Conservation (phyloP, 2,113 vertebrate genomes). For the Toxotes chatareus region DNA sequence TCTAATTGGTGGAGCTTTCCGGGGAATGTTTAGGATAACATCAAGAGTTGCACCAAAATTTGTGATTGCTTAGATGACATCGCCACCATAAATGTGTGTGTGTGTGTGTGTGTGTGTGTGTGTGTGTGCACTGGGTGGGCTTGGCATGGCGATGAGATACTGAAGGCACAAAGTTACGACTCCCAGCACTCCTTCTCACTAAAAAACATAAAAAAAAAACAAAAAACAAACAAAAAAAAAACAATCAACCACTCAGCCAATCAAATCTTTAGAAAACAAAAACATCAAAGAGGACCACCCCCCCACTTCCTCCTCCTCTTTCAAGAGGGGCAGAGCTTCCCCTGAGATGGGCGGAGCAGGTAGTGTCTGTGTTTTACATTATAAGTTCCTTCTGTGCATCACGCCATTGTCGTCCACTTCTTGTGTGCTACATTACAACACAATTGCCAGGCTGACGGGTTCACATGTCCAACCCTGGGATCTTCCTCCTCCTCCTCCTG, state of each 20-base stretch:
- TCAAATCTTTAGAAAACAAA: constrained; percentile 66
- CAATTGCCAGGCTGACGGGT: not conserved
- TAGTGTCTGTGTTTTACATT: constrained; percentile 50
- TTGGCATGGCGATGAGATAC: constrained; percentile 77
- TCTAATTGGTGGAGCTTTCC: not conserved
- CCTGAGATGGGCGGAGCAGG: constrained; percentile 74
- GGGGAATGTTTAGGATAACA: constrained; percentile 4
- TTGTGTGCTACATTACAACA: constrained; percentile 56
- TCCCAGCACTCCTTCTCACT: constrained; percentile 63
- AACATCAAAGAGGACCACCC: constrained; percentile 40
- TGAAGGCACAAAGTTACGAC: constrained; percentile 79
- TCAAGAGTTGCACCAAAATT: not conserved
- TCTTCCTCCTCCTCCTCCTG: constrained; percentile 16
- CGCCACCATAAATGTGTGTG: not conserved
- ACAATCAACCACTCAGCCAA: constrained; percentile 62
- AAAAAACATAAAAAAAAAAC: constrained; percentile 52
- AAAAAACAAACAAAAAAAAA: constrained; percentile 58
- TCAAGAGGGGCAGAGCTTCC: constrained; percentile 60
- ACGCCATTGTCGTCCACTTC: constrained; percentile 20
- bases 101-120: constrained; percentile 44
- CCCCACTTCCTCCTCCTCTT: constrained; percentile 9
- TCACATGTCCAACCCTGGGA: not conserved
- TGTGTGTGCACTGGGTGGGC: constrained; percentile 60
- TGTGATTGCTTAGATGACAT: constrained; percentile 26
- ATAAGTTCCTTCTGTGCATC: constrained; percentile 35